A percentile compares a stretch with the other conserved stretches of the same genome.
These are phyloP conservation scores for Eciton burchellii DNA, from an alignment of 1,140 invertebrate genomes.

Conservation along the genomic window DNA sequence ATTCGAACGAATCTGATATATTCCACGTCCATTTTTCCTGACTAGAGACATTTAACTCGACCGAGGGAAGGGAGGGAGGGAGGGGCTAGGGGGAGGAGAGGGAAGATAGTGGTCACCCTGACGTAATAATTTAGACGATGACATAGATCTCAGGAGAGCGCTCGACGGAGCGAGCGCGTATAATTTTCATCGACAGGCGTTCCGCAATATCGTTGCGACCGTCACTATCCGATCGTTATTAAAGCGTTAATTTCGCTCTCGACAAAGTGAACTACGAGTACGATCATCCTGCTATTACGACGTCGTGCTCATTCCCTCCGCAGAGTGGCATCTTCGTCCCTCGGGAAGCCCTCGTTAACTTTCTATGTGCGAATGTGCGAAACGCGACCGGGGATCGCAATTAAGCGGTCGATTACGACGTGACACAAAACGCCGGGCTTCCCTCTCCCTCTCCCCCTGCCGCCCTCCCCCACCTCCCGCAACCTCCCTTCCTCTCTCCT, in stretches of 20 bases:
- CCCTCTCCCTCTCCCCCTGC: no score
- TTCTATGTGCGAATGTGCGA: conserved; percentile 49
- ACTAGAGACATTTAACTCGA: conserved; percentile 63
- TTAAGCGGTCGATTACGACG: conserved; percentile 49
- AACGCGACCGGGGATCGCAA: conserved; percentile 25
- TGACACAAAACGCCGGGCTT: conserved; percentile 29
- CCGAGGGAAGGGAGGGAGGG: no score
- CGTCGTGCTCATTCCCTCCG: conserved; percentile 46
- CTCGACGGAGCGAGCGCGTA: background rate
- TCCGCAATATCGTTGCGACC: background rate
- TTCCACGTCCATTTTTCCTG: conserved; percentile 32
- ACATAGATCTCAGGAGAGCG: background rate
- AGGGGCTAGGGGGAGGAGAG: no score
- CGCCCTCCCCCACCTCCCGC: no score
- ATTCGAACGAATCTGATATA: conserved; percentile 24
- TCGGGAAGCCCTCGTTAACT: conserved; percentile 40
- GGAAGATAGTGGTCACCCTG: no score
- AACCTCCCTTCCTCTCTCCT: no score
- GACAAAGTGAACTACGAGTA: background rate
- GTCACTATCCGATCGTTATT: conserved; percentile 18
- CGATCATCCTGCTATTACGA: conserved; percentile 31
- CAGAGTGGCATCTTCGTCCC: background rate
- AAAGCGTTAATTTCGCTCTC: background rate
- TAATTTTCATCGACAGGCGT: conserved; percentile 10
- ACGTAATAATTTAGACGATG: conserved; percentile 67